Evolutionary conservation across 2,113 vertebrate species (phyloP).

Genomic region (Bathybates hornii): DNA sequence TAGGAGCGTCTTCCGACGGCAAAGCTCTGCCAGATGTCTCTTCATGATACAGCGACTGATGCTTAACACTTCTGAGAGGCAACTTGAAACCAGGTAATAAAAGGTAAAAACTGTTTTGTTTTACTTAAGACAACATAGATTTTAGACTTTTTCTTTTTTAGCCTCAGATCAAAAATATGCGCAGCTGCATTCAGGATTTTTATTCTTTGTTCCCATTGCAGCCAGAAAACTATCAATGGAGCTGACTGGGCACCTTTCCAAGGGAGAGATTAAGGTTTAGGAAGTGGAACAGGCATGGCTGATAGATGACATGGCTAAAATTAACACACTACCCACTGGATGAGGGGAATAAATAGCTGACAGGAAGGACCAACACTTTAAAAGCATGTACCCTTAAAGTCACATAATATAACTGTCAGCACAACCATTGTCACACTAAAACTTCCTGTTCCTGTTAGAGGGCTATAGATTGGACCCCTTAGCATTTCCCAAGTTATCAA

Average conservation of each 20-base stretch:
- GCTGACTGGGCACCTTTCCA: conserved; percentile 41
- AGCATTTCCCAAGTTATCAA: background rate
- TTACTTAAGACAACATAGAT: background rate
- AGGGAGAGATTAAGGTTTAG: conserved; percentile 58
- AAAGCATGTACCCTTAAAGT: conserved; percentile 2
- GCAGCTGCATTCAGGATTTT: background rate
- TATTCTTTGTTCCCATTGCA: conserved; percentile 6
- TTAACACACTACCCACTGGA: conserved; percentile 59
- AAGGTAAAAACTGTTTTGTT: background rate
- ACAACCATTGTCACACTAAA: background rate
- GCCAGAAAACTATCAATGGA: conserved; percentile 20
- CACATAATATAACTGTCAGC: background rate
- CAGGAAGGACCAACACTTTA: conserved; percentile 31
- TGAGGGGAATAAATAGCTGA: conserved; percentile 62
- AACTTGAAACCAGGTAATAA: background rate
- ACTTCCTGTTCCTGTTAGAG: background rate
- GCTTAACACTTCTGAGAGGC: background rate
- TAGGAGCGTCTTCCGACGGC: background rate
- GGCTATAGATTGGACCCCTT: background rate
- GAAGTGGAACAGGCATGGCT: conserved; percentile 62
- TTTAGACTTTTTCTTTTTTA: background rate
- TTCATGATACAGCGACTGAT: background rate
- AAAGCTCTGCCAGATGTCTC: background rate
- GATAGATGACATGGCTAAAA: conserved; percentile 71
- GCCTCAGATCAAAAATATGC: background rate